Percentiles rank a stretch among this genome's conserved stretches.
Evolutionary conservation across 2,797 vertebrate genomes (phyloP).

Genomic region (Hippoglossus hippoglossus): DNA sequence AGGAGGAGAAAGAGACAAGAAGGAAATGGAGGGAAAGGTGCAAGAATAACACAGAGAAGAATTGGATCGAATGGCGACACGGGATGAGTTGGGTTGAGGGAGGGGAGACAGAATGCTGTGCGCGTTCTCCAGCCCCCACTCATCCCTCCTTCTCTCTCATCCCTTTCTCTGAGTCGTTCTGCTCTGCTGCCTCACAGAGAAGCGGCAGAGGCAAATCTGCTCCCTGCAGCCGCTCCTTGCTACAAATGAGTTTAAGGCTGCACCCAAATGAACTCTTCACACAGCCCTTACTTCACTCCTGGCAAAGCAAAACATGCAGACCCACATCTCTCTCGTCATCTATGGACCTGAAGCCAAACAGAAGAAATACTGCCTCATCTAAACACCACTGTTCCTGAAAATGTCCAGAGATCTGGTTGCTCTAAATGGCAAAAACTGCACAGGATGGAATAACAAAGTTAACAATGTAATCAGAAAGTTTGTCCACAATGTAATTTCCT

Average conservation of each 20-base stretch:
- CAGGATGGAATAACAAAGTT: background rate
- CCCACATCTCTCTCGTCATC: slow-evolving; percentile 66
- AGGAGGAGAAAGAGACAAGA: slow-evolving; percentile 1
- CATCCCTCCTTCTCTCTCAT: slow-evolving; percentile 52
- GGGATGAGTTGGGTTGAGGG: slow-evolving; percentile 33
- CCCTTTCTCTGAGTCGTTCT: slow-evolving; percentile 74
- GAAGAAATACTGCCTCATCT: slow-evolving; percentile 54
- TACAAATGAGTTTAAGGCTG: slow-evolving; percentile 76
- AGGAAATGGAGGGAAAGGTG: slow-evolving; percentile 8
- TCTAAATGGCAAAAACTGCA: background rate
- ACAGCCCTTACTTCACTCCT: slow-evolving; percentile 54
- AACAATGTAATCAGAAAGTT: background rate
- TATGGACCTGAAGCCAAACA: slow-evolving; percentile 48
- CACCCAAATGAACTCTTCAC: slow-evolving; percentile 76
- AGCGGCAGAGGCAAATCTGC: slow-evolving; percentile 75
- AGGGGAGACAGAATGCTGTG: slow-evolving; percentile 26
- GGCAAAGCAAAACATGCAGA: slow-evolving; percentile 72
- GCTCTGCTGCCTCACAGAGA: slow-evolving; percentile 77
- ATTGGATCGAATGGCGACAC: slow-evolving; percentile 30
- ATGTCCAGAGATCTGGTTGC: slow-evolving; percentile 17
- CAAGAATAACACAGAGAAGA: slow-evolving; percentile 31
- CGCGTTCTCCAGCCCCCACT: slow-evolving; percentile 30
- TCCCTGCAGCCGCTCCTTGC: slow-evolving; percentile 70
- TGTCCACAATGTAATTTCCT: background rate
- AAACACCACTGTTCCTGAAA: slow-evolving; percentile 43